These are phyloP conservation scores for Ataeniobius toweri DNA, from an alignment of 2,797 vertebrate genomes.

Conservation along the genomic window DNA sequence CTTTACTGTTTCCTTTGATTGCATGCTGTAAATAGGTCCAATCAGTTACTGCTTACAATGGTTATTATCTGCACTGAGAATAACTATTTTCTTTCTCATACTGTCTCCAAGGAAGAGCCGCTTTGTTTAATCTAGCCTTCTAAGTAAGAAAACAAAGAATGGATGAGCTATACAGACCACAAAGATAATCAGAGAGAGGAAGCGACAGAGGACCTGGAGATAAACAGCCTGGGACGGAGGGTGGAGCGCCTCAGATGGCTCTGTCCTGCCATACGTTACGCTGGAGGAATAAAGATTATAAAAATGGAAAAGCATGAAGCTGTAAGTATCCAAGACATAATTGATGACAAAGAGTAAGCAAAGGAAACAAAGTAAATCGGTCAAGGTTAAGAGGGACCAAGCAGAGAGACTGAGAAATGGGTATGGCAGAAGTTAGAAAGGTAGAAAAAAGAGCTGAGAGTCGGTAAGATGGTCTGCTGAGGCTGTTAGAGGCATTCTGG, in stretches of 20 bases:
- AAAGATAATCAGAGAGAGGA: constrained; percentile 40
- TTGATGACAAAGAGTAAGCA: constrained; percentile 9
- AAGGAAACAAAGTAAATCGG: constrained; percentile 28
- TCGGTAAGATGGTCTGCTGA: constrained; percentile 27
- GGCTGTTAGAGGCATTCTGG: constrained; percentile 42
- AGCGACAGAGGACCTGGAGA: constrained; percentile 47
- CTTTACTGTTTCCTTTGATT: constrained; percentile 4
- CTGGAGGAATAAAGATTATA: constrained; percentile 19
- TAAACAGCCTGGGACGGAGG: constrained; percentile 33
- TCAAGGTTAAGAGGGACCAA: constrained; percentile 47
- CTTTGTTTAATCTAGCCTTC: constrained; percentile 26
- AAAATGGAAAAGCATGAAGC: constrained; percentile 27
- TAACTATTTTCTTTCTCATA: constrained; percentile 6
- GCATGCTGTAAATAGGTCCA: constrained; percentile 1
- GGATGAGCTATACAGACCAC: constrained; percentile 9
- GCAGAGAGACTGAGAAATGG: constrained; percentile 7
- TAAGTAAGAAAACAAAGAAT: constrained; percentile 29
- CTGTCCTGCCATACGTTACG: constrained; percentile 40
- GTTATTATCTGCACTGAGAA: constrained; percentile 4
- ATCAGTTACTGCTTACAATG: constrained; percentile 7
- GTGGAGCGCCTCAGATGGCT: constrained; percentile 39
- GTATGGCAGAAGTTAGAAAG: constrained; percentile 24
- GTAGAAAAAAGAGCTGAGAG: constrained; percentile 12
- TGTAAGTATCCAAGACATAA: constrained; percentile 14
- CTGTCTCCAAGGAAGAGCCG: constrained; percentile 24